Evolutionary conservation across 1,140 invertebrate species (phyloP), one percentile per base, ranked within the genome.

Genomic region (Aporrectodea caliginosa): DNA sequence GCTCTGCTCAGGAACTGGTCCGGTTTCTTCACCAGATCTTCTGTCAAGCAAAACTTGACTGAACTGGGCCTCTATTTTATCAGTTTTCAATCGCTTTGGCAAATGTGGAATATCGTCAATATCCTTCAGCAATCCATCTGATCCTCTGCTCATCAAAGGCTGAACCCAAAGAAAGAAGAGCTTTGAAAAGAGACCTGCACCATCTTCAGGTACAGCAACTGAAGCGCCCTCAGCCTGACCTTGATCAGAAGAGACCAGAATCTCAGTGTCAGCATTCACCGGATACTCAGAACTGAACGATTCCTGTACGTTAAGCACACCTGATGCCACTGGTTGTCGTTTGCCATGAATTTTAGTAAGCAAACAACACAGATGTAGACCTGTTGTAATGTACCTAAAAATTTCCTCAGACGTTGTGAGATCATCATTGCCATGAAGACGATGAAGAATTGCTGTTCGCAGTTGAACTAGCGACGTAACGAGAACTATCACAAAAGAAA

Each of bases 111-210:
- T 87, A 89, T 97, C 95, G 85, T 95, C 93, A 0, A 92, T 88
- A 84, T 91, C 91, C 76, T 91, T 90, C 6, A 98, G 87, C 81
- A 92, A 91, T 58, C 84, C 81, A 6, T 92, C 92, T 2, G 91
- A 90, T 2, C 95, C 96, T 90, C 95, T 96, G 74, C 91, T 84
- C 88, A 98, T 93, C 68, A 98, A 87, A 12, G 93, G 93, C 80
- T 93, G 91, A 0, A 97, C 94, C 96, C 96, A 98, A 80, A 91
- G 89, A 85, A 98, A 97, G 22, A 93, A 88, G 2, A 98, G 88
- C 84, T 92, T 92, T 0, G 94, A 95, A 1, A 92, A 83, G 83
- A 90, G 90, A 34, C 91, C 91, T 16, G 90, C 88, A 80, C 92
- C 90, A 86, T 95, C 93, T 91, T 95, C 93, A 12, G 94, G 30